Base-by-base conservation (phyloP, 2,113 vertebrate species). In the Oncorhynchus keta region DNA sequence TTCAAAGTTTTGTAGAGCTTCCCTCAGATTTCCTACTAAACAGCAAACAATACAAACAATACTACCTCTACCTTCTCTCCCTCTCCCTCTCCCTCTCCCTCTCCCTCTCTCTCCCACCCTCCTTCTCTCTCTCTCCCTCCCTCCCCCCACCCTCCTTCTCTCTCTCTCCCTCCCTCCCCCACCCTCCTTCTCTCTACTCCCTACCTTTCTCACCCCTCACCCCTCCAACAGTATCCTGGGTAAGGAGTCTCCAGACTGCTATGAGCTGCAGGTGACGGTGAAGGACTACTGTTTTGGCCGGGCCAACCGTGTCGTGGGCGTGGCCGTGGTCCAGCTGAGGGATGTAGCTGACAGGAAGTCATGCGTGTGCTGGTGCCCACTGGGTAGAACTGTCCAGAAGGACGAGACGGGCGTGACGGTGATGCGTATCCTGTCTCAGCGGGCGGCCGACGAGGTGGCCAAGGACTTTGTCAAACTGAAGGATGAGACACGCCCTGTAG, bases 211-310 rank as follows among this genome's bases (percentile, higher is more conserved):
- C 7, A 28, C 39, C 39, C 39, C 2, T 8, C 39, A 45, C 9
- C 8, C 9, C 9, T 45, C 39, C 39, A 45, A 66, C 81, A 99
- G 97, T 77, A 91, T 96, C 64, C 87, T 98, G 72, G 96, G 96
- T 32, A 99, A 97, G 12, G 97, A 95, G 83, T 49, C 94, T 90
- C 0, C 85, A 0, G 97, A 99, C 78, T 95, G 96, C 87, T 99
- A 98, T 0, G 98, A 99, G 91, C 92, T 99, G 72, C 97, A 99
- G 88, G 91, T 96, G 75, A 96, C 96, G 0, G 94, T 98, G 89
- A 99, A 98, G 91, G 98, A 99, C 76, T 99, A 99, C 93, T 98
- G 97, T 82, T 99, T 99, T 73, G 97, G 97, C 68, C 95, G 98
- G 16, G 96, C 96, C 16, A 97, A 99, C 92, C 95, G 95, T 0